Percentiles rank a stretch among this genome's conserved stretches.
These are phyloP conservation scores for Trichogramma dendrolimi DNA, from an alignment of 2,888 invertebrate species.

Conservation along the genomic window DNA sequence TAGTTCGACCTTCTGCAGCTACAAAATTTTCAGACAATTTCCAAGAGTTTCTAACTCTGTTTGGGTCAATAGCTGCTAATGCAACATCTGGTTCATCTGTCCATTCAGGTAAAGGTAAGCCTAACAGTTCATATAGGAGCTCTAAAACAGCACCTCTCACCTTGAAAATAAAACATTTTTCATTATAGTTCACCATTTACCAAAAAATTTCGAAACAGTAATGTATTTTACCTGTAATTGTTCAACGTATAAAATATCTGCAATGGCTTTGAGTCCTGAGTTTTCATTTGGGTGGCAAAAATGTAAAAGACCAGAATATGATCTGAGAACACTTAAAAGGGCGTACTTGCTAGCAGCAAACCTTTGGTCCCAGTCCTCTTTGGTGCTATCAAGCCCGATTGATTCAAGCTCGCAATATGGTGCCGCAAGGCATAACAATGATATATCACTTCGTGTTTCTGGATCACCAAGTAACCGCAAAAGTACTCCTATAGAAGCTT, in stretches of 20 bases:
- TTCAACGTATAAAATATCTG: conserved; percentile 78
- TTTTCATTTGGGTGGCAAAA: conserved; percentile 76
- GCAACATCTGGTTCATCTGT: conserved; percentile 89
- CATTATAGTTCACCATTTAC: not conserved
- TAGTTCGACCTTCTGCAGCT: conserved; percentile 82
- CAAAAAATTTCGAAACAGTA: not conserved
- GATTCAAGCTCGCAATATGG: conserved; percentile 89
- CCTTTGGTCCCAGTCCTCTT: conserved; percentile 65
- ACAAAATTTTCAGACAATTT: conserved; percentile 89
- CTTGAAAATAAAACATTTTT: conserved; percentile 9
- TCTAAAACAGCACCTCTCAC: conserved; percentile 88
- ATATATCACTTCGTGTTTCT: conserved; percentile 72
- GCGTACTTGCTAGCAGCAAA: conserved; percentile 83
- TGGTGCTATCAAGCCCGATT: conserved; percentile 40
- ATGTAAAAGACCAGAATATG: conserved; percentile 87
- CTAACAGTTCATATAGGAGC: conserved; percentile 83
- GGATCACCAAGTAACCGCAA: conserved; percentile 83
- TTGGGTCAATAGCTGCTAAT: conserved; percentile 80
- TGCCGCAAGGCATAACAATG: conserved; percentile 82
- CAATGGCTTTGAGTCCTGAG: conserved; percentile 73
- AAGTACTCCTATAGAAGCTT: conserved; percentile 83
- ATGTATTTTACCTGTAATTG: conserved; percentile 64
- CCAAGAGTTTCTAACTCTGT: conserved; percentile 71
- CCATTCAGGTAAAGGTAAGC: conserved; percentile 85
- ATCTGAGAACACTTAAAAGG: conserved; percentile 77